Evolutionary conservation across 2,797 vertebrate species (phyloP).

Genomic region (Schizopygopsis malacanthus): DNA sequence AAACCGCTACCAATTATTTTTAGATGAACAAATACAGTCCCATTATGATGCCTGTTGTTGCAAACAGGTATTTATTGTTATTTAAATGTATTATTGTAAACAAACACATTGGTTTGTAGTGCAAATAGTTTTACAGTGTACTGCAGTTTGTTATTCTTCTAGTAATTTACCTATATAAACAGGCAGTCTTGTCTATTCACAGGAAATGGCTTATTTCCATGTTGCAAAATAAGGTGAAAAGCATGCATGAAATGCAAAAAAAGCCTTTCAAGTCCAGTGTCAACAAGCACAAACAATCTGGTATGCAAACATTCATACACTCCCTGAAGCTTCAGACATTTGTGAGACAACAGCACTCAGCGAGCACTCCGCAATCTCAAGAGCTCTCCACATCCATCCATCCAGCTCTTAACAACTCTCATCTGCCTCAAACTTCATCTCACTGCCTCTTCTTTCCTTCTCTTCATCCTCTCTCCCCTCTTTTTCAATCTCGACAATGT

Average conservation of each 20-base stretch:
- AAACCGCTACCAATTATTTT: neutral
- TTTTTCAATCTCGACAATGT: slow-evolving; percentile 70
- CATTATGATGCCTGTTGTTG: too few relatives aligned
- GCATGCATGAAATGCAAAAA: neutral
- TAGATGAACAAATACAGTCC: neutral
- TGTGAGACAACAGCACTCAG: slow-evolving; percentile 26
- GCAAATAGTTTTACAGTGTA: neutral
- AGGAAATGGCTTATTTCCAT: neutral
- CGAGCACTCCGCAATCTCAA: slow-evolving; percentile 76
- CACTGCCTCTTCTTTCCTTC: slow-evolving; percentile 42
- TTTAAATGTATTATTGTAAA: neutral
- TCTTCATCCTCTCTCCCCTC: slow-evolving; percentile 47
- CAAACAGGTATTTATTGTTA: neutral
- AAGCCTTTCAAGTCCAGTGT: neutral
- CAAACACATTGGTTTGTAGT: neutral
- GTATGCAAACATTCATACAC: slow-evolving; percentile 15
- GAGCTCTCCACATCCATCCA: slow-evolving; percentile 80
- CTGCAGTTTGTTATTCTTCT: neutral
- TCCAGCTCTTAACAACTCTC: slow-evolving; percentile 81
- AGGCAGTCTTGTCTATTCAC: neutral
- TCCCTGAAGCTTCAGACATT: slow-evolving; percentile 16
- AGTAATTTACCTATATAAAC: neutral
- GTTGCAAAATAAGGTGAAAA: neutral
- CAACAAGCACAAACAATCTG: slow-evolving; percentile 7
- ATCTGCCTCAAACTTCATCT: slow-evolving; percentile 76